These are phyloP conservation scores for Callipepla squamata DNA, from an alignment of 2,113 vertebrate species.

Conservation along the genomic window DNA sequence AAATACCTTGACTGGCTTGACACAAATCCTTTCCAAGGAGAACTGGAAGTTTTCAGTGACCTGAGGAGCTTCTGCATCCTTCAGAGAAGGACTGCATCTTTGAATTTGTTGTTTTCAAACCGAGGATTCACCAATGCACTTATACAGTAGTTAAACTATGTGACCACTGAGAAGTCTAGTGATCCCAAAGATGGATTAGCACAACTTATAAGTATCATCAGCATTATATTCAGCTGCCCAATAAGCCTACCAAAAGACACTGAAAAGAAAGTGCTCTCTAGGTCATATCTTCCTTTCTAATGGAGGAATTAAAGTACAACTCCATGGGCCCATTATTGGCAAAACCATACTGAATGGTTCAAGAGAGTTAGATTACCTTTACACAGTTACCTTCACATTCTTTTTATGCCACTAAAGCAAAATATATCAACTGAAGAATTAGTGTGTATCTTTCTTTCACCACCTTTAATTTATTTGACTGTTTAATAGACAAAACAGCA, in stretches of 20 bases:
- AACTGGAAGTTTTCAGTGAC: background rate
- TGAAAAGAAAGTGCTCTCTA: background rate
- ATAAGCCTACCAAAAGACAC: background rate
- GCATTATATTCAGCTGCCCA: background rate
- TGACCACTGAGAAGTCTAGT: background rate
- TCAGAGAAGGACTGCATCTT: background rate
- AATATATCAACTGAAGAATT: background rate
- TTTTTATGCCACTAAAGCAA: background rate
- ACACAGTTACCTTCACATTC: background rate
- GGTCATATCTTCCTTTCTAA: background rate
- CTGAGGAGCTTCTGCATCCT: background rate
- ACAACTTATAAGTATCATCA: background rate
- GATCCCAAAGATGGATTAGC: background rate
- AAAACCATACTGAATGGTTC: background rate
- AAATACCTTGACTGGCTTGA: background rate
- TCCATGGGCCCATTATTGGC: background rate
- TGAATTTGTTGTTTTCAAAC: background rate
- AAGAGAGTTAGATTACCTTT: background rate
- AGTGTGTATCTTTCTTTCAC: background rate
- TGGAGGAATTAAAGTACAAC: rapidly evolving
- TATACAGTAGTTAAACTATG: background rate
- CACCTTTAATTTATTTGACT: background rate
- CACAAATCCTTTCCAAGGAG: background rate
- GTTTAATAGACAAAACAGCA: background rate
- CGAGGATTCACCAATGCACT: background rate